Evolutionary conservation across 2,888 invertebrate species (phyloP), one percentile per base, ranked within the genome.

Genomic region (Apamea monoglypha): DNA sequence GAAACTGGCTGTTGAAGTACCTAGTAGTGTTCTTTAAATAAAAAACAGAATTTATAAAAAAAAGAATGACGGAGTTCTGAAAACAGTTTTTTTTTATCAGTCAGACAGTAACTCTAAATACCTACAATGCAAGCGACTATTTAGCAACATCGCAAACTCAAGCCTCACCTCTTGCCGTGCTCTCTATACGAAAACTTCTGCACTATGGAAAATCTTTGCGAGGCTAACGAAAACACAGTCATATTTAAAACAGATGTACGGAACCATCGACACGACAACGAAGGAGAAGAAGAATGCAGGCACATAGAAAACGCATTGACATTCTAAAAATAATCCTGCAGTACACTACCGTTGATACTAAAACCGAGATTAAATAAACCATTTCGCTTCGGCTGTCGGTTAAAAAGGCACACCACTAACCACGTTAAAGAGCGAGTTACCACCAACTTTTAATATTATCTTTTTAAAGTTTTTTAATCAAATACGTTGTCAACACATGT

Each of bases 401-500:
- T 80, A 79, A 81, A 89, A 87, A 80, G 74, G 67, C 77, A 71
- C 70, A 71, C 74, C 56, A 70, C 79, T 75, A 88, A 81, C 75
- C 76, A 69, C 73, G 72, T 72, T 77, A 85, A 84, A 90, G 81
- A 85, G 82, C 80, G 81, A 81, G 87, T 85, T 83, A 84, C 84
- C 70, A 88, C 74, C 14, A 83, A 90, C 87, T 87, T 88, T 90
- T 88, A 87, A 89, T 90, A 90, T 91, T 88, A 91, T 91, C 86
- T 90, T 91, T 91, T 92, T 88, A 91, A 91, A 88, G 82, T 90
- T 89, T 92, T 80, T 93, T 92, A 93, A 93, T 93, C 92, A 93
- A 92, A 93, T 93, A 92, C 86, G 88, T 90, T 91, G 94, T 94
- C 95, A 94, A 91, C 93, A 92, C 92, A 92, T 93, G 95, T 95